Conservation (phyloP, 1,140 invertebrate species). For the Drosophila athabasca region DNA sequence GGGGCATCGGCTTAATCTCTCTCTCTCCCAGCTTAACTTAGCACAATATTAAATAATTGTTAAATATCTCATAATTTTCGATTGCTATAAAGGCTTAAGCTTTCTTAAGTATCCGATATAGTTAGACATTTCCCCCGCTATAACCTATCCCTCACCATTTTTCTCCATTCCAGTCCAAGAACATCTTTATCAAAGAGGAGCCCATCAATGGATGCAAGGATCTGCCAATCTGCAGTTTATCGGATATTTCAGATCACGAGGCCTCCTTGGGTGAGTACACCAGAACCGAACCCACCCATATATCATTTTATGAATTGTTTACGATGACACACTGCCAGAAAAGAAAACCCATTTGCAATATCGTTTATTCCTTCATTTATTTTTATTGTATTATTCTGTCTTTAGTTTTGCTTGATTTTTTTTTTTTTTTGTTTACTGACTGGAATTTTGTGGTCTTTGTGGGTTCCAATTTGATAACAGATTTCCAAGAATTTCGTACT, state of each 20-base stretch:
- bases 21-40: no score
- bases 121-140: neutral
- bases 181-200: conserved; percentile 78
- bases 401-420: conserved; percentile 18
- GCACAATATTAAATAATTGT: no score
- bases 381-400: neutral
- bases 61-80: no score
- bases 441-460: conserved; percentile 31
- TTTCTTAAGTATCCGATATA: neutral
- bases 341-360: conserved; percentile 40
- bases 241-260: conserved; percentile 82
- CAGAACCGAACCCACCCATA: neutral
- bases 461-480: conserved; percentile 51
- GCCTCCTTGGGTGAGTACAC: conserved; percentile 75
- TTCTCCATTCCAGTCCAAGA: conserved; percentile 53
- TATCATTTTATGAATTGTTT: conserved; percentile 9
- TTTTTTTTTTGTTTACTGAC: conserved; percentile 42
- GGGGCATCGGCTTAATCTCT: no score
- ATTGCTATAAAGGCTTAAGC: no score
- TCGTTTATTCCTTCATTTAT: conserved; percentile 32
- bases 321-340: conserved; percentile 28
- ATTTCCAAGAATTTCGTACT: conserved; percentile 59
- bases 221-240: conserved; percentile 73
- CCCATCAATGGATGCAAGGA: conserved; percentile 75
- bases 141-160: neutral